These are phyloP conservation scores for Amblyraja radiata DNA, from an alignment of 2,797 vertebrate species.

Conservation along the genomic window DNA sequence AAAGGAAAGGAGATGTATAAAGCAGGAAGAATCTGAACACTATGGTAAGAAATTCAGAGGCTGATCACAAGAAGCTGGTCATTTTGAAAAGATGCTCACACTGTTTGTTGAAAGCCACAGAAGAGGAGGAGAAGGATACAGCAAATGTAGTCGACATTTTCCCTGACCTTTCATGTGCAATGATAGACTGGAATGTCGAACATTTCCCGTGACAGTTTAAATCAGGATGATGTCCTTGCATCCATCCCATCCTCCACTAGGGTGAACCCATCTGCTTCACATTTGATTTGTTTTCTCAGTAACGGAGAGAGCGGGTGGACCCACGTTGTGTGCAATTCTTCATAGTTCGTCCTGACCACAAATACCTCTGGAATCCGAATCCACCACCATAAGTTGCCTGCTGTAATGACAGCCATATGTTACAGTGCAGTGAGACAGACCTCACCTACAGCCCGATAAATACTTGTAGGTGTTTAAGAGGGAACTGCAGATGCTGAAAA, in stretches of 20 bases:
- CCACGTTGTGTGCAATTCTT: constrained; percentile 9
- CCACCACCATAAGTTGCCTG: neutral
- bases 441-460: constrained; percentile 9
- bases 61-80: neutral
- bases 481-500: too few species aligned
- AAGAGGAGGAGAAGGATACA: neutral
- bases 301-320: constrained; percentile 10
- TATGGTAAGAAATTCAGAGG: neutral
- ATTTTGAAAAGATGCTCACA: neutral
- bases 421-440: constrained; percentile 3
- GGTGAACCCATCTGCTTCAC: constrained; percentile 21
- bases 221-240: neutral
- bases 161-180: neutral
- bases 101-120: neutral
- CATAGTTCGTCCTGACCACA: constrained; percentile 14
- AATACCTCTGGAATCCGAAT: constrained; percentile 34
- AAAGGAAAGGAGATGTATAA: too few species aligned
- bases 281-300: constrained; percentile 30
- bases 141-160: neutral
- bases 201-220: constrained; percentile 15
- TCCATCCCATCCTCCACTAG: neutral
- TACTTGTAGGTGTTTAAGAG: neutral
- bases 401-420: constrained; percentile 29
- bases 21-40: neutral
- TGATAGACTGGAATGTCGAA: constrained; percentile 3